Percentiles rank a stretch among this genome's conserved stretches.
phyloP scores from a whole-genome alignment of 1,140 invertebrate species.

The Aphaenogaster ashmeadi region DNA sequence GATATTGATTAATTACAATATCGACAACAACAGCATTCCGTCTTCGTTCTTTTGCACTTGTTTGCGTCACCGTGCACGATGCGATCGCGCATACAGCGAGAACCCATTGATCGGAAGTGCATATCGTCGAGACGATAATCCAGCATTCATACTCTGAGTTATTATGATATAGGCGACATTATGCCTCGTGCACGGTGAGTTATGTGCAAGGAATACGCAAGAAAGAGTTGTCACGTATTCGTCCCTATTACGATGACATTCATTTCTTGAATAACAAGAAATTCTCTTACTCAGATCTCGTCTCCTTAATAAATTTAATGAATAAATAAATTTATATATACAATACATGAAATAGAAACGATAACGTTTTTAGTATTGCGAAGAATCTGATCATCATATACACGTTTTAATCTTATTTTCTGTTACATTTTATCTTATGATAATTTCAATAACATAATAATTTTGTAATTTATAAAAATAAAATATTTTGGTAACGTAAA shows the following conservation, averaged over 20 bases:
- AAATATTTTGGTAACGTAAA: neutral
- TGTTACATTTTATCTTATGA: neutral
- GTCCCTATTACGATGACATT: neutral
- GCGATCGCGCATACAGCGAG: neutral
- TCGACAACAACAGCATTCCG: neutral
- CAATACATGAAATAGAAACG: neutral
- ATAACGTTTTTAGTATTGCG: neutral
- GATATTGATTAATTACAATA: slow-evolving; percentile 62
- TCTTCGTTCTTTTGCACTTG: slow-evolving; percentile 12
- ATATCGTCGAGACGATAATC: neutral
- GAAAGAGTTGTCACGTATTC: neutral
- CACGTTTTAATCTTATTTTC: neutral
- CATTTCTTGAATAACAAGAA: slow-evolving; percentile 33
- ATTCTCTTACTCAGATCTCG: neutral
- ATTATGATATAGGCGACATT: slow-evolving; percentile 50
- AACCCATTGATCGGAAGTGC: slow-evolving; percentile 25
- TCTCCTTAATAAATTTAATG: neutral
- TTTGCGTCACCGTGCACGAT: neutral
- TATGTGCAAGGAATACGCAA: slow-evolving; percentile 17
- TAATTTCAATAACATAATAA: neutral
- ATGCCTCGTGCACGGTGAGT: neutral
- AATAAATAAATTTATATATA: neutral
- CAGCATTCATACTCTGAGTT: slow-evolving; percentile 44
- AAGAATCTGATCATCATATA: neutral
- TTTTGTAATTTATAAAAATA: neutral